phyloP scores from a whole-genome alignment of 1,140 invertebrate species.

The Thaumatotibia leucotreta region DNA sequence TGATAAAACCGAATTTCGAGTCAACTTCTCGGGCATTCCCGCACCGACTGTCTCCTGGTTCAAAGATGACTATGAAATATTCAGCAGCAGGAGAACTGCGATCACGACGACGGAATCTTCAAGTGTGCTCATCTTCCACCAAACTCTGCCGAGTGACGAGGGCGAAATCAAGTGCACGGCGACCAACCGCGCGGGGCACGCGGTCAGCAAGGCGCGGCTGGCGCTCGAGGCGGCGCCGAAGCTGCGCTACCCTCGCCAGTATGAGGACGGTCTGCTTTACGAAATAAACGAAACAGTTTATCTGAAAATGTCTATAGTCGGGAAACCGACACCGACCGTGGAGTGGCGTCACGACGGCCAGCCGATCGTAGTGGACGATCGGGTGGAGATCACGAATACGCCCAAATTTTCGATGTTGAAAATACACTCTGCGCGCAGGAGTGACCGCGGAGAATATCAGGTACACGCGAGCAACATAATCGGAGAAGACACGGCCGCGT shows the following conservation, averaged over 20 bases:
- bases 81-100: constrained; percentile 86
- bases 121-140: constrained; percentile 89
- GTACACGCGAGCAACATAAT: constrained; percentile 87
- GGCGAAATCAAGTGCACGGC: constrained; percentile 93
- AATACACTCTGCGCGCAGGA: constrained; percentile 83
- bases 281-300: constrained; percentile 92
- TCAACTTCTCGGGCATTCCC: constrained; percentile 89
- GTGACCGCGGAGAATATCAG: constrained; percentile 92
- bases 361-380: constrained; percentile 77
- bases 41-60: constrained; percentile 94
- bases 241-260: constrained; percentile 86
- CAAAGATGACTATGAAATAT: constrained; percentile 91
- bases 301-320: constrained; percentile 92
- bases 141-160: constrained; percentile 86
- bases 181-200: constrained; percentile 88
- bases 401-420: constrained; percentile 85
- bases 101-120: constrained; percentile 86
- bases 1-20: constrained; percentile 89
- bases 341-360: constrained; percentile 94
- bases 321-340: constrained; percentile 88
- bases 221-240: constrained; percentile 88
- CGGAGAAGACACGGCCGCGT: constrained; percentile 87
- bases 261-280: constrained; percentile 92
- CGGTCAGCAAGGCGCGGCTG: constrained; percentile 84
- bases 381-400: constrained; percentile 82